Conservation (phyloP, 2,888 invertebrate species). For the Lasioglossum calceatum region DNA sequence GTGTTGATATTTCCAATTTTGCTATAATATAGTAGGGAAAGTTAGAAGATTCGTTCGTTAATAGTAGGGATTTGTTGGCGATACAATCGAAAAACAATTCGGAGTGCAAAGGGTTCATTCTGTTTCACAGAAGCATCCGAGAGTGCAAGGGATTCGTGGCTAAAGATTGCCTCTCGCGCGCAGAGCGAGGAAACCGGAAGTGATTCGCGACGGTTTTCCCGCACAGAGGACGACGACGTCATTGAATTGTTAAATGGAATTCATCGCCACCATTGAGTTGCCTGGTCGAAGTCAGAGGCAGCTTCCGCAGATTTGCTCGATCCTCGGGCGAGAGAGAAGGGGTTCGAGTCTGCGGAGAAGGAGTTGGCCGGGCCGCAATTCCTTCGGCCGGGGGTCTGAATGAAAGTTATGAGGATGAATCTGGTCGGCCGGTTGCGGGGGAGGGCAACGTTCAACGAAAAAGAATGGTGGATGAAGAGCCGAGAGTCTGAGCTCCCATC, state of each 20-base stretch:
- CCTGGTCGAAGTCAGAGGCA: not conserved
- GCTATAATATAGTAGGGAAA: too few species aligned
- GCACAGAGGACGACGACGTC: not conserved
- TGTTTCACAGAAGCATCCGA: too few species aligned
- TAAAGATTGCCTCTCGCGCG: too few species aligned
- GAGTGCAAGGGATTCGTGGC: too few species aligned
- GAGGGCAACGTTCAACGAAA: conserved; percentile 59
- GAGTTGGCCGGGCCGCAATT: conserved; percentile 49
- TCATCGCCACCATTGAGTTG: not conserved
- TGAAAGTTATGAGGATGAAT: conserved; percentile 76
- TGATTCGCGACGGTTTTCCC: not conserved
- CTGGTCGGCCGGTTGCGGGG: conserved; percentile 46
- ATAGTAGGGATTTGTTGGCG: too few species aligned
- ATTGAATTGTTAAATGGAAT: conserved; percentile 2
- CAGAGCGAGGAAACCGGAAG: too few species aligned
- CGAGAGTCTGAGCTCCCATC: conserved; percentile 66
- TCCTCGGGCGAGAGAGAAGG: conserved; percentile 23
- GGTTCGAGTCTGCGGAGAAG: conserved; percentile 14
- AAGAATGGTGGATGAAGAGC: conserved; percentile 66
- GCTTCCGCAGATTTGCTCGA: conserved; percentile 7
- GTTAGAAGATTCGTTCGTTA: too few species aligned
- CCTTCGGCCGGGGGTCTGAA: conserved; percentile 46
- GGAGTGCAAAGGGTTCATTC: too few species aligned
- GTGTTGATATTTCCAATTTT: too few species aligned
- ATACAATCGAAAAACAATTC: too few species aligned